Evolutionary conservation across 2,797 vertebrate genomes (phyloP).

Genomic region (Myripristis murdjan): DNA sequence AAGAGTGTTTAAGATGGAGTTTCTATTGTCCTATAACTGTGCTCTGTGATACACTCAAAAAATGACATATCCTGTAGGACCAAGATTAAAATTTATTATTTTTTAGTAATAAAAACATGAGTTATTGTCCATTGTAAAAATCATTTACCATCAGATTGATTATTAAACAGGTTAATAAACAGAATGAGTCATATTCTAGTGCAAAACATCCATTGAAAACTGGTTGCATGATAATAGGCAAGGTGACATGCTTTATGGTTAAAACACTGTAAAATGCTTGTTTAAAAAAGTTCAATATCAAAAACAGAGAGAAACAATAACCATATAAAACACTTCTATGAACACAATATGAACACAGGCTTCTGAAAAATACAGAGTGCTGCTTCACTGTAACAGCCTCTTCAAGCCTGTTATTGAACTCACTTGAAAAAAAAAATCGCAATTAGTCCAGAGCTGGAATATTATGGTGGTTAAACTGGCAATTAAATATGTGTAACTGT

Average conservation of each 20-base stretch:
- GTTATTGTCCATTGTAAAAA: not conserved
- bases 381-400: not conserved
- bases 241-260: not conserved
- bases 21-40: not conserved
- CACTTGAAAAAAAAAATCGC: not conserved
- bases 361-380: not conserved
- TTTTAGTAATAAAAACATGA: not conserved
- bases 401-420: not conserved
- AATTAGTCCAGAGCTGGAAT: not conserved
- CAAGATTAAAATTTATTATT: conserved; percentile 7
- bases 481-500: not conserved
- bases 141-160: not conserved
- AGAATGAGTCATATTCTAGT: not conserved
- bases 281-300: not conserved
- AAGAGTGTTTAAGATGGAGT: not conserved
- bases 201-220: not conserved
- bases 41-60: not conserved
- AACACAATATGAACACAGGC: not conserved
- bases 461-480: not conserved
- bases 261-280: not conserved
- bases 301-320: not conserved
- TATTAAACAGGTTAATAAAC: conserved; percentile 3
- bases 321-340: not conserved
- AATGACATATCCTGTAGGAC: not conserved
- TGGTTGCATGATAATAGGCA: not conserved